Conservation (phyloP, 2,113 vertebrate genomes). For the Callithrix jacchus region DNA sequence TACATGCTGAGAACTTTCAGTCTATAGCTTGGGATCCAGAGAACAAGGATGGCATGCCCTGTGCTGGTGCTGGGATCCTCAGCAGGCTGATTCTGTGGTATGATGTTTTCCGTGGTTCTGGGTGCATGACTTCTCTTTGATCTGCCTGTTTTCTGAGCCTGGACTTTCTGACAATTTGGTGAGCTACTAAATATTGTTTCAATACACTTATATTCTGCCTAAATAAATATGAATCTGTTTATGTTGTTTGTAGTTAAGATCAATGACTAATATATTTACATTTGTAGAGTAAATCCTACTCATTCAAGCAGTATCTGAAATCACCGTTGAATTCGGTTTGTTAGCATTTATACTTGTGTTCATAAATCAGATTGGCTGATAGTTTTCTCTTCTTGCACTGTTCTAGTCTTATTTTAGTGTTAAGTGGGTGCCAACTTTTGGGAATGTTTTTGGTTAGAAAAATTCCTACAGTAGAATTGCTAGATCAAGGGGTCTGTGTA, state of each 20-base stretch:
- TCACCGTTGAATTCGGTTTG: neutral
- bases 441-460: conserved; percentile 9
- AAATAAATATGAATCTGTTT: neutral
- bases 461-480: neutral
- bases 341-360: neutral
- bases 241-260: neutral
- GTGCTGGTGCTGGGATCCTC: neutral
- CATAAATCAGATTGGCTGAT: neutral
- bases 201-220: neutral
- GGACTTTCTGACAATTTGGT: neutral
- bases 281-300: neutral
- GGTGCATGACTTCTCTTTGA: neutral
- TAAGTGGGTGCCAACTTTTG: neutral
- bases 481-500: neutral
- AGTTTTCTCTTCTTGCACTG: neutral
- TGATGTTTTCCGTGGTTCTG: neutral
- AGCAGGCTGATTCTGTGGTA: neutral
- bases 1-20: neutral
- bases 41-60: neutral
- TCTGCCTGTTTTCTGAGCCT: neutral
- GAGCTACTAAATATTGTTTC: neutral
- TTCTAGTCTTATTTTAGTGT: neutral
- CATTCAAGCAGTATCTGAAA: neutral
- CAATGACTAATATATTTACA: neutral
- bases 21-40: neutral